Evolutionary conservation across 2,888 invertebrate species (phyloP), one percentile per base, ranked within the genome.

Genomic region (Hirtodrosophila confusa): DNA sequence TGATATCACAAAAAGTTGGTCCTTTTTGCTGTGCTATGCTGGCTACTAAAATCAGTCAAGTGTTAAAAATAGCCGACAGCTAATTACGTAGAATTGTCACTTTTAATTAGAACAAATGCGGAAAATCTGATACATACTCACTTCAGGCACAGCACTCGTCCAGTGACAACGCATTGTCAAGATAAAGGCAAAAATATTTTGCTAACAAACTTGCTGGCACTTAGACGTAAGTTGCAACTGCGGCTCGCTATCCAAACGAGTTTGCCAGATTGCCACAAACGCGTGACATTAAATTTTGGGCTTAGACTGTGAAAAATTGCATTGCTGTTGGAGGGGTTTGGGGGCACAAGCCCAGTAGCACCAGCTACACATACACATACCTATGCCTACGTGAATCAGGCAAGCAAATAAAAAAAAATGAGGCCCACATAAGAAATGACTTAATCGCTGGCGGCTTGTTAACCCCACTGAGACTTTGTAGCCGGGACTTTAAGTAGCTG

Each of bases 71-170:
- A 72, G 66, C 73, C 55, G 67, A 61, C 74, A 71, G 75, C 78
- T 89, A 82, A 89, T 90, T 90, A 89, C 75, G 78, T 67, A 69
- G 90, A 86, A 87, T 87, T 89, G 89, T 89, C 90, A 80, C 61
- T 78, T 80, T 80, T 86, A 87, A 89, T 89, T 90, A 89, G 84
- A 90, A 76, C 69, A 72, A 74, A 78, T 72, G 58, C 55, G 64
- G 51, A 50, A 70, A 75, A 31, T 57, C 27, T 33, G 50, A 62
- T 45, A 57, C 24, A 48, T 31, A 43, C 23, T 10, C 24, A 36
- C 8, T 7, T 35, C 39, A 23, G 17, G 23, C 17, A n/a, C 36
- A 33, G 37, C 51, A 47, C 43, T 49, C 35, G 39, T 23, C 55
- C 51, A 66, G 65, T 51, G 58, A 64, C 50, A 56, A 70, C 70